Evolutionary conservation across 2,888 invertebrate genomes (phyloP).

Genomic region (Luffia ferchaultella): DNA sequence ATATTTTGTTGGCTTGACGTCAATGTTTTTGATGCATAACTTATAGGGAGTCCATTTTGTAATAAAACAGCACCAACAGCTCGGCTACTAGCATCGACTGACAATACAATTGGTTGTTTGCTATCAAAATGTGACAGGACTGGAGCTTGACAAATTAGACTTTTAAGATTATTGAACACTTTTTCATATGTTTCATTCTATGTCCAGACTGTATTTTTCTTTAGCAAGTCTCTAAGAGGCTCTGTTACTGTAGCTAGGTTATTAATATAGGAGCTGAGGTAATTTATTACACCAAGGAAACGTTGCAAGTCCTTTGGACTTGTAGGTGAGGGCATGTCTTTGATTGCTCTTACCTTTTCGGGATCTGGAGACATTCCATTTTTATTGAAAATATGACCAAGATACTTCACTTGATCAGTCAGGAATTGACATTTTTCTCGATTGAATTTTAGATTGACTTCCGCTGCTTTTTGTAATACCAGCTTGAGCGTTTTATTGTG

Average conservation of each 20-base stretch:
- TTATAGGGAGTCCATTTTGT: constrained; percentile 18
- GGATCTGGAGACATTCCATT: constrained; percentile 8
- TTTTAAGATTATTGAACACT: constrained; percentile 12
- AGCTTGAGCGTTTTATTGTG: constrained; percentile 10
- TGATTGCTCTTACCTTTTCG: constrained; percentile 8
- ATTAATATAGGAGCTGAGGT: constrained; percentile 13
- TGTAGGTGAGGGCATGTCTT: constrained; percentile 12
- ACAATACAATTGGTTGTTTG: constrained; percentile 9
- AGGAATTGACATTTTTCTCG: constrained; percentile 11
- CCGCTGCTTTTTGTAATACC: constrained; percentile 9
- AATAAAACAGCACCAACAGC: constrained; percentile 15
- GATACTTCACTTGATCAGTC: constrained; percentile 9
- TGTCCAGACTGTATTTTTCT: constrained; percentile 17
- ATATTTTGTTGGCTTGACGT: constrained; percentile 14
- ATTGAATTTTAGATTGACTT: constrained; percentile 14
- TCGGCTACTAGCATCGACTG: constrained; percentile 15
- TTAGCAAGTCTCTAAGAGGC: constrained; percentile 12
- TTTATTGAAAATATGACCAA: constrained; percentile 1
- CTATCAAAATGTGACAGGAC: constrained; percentile 14
- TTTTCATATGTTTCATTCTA: constrained; percentile 21
- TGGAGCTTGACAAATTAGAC: constrained; percentile 13
- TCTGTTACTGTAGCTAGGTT: constrained; percentile 11
- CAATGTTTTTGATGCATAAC: constrained; percentile 17
- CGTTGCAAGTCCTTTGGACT: constrained; percentile 14
- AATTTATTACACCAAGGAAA: constrained; percentile 17